These are phyloP conservation scores for Galaxea fascicularis DNA, from an alignment of 92 coral and sea anemone species.

Conservation along the genomic window DNA sequence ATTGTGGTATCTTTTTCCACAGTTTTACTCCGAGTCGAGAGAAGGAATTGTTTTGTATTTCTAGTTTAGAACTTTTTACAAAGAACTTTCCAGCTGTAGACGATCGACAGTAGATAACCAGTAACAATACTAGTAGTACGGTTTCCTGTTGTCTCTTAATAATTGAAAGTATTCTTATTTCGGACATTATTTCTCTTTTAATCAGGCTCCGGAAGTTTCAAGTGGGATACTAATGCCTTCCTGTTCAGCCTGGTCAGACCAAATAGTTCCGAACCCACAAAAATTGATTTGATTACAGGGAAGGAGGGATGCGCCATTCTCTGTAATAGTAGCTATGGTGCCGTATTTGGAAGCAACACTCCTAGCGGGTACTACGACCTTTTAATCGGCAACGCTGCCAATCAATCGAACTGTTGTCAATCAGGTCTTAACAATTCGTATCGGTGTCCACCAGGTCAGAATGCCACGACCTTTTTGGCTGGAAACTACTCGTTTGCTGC, in stretches of 20 bases:
- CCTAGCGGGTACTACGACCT: constrained; percentile 29
- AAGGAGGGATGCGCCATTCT: constrained; percentile 52
- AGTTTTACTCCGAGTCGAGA: too few relatives aligned
- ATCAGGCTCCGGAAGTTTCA: neutral
- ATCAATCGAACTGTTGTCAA: constrained; percentile 4
- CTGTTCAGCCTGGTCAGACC: constrained; percentile 71
- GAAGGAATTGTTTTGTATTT: too few relatives aligned
- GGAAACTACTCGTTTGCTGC: constrained; percentile 31
- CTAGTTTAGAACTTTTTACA: too few relatives aligned
- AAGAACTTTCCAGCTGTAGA: too few relatives aligned
- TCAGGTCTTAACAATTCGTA: constrained; percentile 41
- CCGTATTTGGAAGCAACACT: constrained; percentile 47
- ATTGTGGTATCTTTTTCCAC: too few relatives aligned
- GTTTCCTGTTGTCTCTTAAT: too few relatives aligned
- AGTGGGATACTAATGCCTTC: constrained; percentile 51
- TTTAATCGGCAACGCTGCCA: constrained; percentile 22
- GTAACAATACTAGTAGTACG: too few relatives aligned
- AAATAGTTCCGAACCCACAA: constrained; percentile 53
- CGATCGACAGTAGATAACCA: too few relatives aligned
- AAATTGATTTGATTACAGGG: constrained; percentile 21
- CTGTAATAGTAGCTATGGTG: constrained; percentile 51
- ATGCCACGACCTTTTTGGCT: constrained; percentile 40
- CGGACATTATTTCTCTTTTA: neutral
- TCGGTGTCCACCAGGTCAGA: constrained; percentile 43
- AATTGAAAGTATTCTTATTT: too few relatives aligned